A percentile compares a stretch with the other conserved stretches of the same genome.
phyloP scores from a whole-genome alignment of 2,113 vertebrate genomes.

The Anhinga anhinga region DNA sequence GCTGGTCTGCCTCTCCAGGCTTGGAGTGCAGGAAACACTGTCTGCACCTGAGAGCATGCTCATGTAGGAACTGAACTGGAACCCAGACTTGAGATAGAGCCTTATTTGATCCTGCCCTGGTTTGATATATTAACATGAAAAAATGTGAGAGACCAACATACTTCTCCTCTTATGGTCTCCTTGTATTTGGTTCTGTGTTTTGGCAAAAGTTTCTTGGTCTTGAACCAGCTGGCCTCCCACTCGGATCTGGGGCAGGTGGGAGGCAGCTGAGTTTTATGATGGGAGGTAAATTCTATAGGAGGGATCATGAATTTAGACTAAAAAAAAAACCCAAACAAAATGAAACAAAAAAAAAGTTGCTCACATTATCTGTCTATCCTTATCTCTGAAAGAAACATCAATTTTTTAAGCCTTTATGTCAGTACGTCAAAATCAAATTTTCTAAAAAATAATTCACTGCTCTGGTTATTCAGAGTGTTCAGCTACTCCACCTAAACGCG shows the following conservation, averaged over 20 bases:
- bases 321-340: neutral
- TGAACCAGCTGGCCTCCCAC: neutral
- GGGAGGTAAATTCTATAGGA: neutral
- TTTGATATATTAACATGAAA: neutral
- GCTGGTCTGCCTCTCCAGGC: neutral
- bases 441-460: neutral
- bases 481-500: neutral
- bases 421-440: neutral
- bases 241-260: too few relatives aligned
- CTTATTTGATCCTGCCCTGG: neutral
- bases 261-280: neutral
- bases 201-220: neutral
- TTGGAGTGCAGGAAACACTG: neutral
- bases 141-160: neutral
- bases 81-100: neutral
- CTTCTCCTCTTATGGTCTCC: neutral
- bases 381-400: neutral
- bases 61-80: neutral
- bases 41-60: accelerated
- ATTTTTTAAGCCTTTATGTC: neutral
- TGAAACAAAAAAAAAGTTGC: neutral
- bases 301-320: neutral
- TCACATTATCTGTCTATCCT: neutral
- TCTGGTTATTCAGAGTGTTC: neutral
- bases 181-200: neutral